These are phyloP conservation scores for Andrena chrysosceles DNA, from an alignment of 2,888 invertebrate species.

Conservation along the genomic window DNA sequence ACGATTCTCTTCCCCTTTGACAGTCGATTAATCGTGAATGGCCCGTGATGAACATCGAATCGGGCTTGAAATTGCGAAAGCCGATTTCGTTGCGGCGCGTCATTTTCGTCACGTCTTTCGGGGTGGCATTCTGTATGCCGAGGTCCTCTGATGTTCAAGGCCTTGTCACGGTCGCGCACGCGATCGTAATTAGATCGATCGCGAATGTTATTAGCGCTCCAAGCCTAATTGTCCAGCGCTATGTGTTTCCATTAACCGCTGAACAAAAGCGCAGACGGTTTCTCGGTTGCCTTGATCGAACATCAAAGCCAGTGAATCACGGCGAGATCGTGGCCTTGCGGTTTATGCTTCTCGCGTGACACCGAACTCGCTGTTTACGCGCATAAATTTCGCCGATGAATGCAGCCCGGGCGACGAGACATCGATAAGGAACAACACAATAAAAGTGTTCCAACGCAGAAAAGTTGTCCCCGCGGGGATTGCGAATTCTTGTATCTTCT, in stretches of 20 bases:
- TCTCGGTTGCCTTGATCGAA: neutral
- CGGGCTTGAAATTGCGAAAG: neutral
- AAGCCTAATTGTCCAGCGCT: conserved; percentile 11
- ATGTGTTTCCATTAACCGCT: conserved; percentile 24
- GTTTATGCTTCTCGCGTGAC: neutral
- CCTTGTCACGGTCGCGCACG: neutral
- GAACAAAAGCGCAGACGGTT: conserved; percentile 18
- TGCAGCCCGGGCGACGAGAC: no score
- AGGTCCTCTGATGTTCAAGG: neutral
- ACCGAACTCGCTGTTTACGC: neutral
- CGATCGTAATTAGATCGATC: conserved; percentile 43
- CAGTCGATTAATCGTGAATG: conserved; percentile 36
- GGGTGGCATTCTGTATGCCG: neutral
- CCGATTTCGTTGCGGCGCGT: neutral
- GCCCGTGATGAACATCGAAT: conserved; percentile 11
- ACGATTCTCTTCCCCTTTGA: conserved; percentile 21
- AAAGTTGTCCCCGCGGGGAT: neutral
- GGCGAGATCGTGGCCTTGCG: conserved; percentile 1
- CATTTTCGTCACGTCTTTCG: conserved; percentile 27
- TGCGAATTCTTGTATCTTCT: neutral
- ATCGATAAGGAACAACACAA: no score
- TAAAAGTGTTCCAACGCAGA: neutral
- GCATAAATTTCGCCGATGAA: neutral
- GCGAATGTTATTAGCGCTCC: conserved; percentile 36
- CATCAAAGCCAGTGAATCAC: conserved; percentile 28